Evolutionary conservation across 2,888 invertebrate genomes (phyloP).

Genomic region (Napeogenes inachia): DNA sequence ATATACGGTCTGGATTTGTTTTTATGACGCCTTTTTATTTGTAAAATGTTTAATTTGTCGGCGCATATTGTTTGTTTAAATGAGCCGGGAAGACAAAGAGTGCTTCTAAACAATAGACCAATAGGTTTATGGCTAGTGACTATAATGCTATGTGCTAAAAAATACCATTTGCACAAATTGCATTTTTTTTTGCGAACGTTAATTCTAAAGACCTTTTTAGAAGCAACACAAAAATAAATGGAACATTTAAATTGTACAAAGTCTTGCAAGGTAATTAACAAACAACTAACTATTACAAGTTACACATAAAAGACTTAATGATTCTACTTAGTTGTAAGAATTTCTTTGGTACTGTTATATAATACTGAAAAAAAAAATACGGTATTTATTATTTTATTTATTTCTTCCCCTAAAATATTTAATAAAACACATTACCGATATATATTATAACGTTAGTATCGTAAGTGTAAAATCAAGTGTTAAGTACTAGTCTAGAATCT

Average conservation of each 20-base stretch:
- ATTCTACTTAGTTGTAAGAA: slow-evolving; percentile 29
- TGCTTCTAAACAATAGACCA: slow-evolving; percentile 42
- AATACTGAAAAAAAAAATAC: background rate
- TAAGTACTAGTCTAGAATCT: slow-evolving; percentile 74
- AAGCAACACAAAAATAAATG: slow-evolving; percentile 20
- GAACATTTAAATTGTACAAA: slow-evolving; percentile 47
- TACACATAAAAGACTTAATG: slow-evolving; percentile 6
- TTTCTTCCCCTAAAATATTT: slow-evolving; percentile 6
- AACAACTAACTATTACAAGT: slow-evolving; percentile 13
- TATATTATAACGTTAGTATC: slow-evolving; percentile 5
- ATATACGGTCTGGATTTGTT: slow-evolving; percentile 8
- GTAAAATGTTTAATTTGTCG: slow-evolving; percentile 51
- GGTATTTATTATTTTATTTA: background rate
- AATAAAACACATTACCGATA: slow-evolving; percentile 11
- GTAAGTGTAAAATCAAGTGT: slow-evolving; percentile 51
- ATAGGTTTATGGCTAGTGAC: slow-evolving; percentile 45
- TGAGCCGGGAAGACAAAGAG: slow-evolving; percentile 38
- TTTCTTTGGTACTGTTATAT: slow-evolving; percentile 13
- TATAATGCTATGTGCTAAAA: slow-evolving; percentile 49
- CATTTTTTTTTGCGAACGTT: slow-evolving; percentile 46
- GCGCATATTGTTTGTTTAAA: slow-evolving; percentile 44
- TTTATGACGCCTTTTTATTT: slow-evolving; percentile 45
- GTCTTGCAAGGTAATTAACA: slow-evolving; percentile 33
- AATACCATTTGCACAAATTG: slow-evolving; percentile 67
- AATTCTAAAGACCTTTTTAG: slow-evolving; percentile 39